Evolutionary conservation across 2,888 invertebrate species (phyloP).

Genomic region (Trachelus troglodyta): DNA sequence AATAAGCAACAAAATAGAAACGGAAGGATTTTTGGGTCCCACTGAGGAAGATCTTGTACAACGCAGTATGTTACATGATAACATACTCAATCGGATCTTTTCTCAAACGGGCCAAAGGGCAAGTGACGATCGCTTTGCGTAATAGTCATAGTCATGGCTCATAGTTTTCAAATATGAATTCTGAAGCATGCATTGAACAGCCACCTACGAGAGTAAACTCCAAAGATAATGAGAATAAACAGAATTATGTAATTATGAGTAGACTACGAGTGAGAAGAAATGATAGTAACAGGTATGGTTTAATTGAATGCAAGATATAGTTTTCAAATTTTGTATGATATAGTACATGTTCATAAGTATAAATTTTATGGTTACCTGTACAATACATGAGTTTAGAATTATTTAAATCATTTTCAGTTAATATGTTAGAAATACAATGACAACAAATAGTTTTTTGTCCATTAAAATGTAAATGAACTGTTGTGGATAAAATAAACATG

Average conservation of each 20-base stretch:
- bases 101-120: background rate
- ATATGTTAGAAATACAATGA: background rate
- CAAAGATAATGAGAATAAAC: constrained; percentile 3
- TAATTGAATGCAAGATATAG: background rate
- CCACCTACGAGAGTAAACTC: background rate
- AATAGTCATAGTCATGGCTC: background rate
- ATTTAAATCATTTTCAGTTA: background rate
- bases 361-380: background rate
- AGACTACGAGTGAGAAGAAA: constrained; percentile 21
- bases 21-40: background rate
- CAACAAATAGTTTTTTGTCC: background rate
- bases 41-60: background rate
- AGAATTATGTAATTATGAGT: constrained; percentile 3
- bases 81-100: background rate
- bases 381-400: background rate
- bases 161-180: background rate
- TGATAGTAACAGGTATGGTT: constrained; percentile 25
- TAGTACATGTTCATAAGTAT: background rate
- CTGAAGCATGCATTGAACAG: background rate
- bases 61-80: background rate
- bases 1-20: background rate
- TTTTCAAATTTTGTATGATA: background rate
- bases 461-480: constrained; percentile 4
- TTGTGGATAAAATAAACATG: constrained; percentile 14
- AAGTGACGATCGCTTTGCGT: background rate